phyloP scores from a whole-genome alignment of 2,113 vertebrate species.

The human (Homo sapiens) region DNA sequence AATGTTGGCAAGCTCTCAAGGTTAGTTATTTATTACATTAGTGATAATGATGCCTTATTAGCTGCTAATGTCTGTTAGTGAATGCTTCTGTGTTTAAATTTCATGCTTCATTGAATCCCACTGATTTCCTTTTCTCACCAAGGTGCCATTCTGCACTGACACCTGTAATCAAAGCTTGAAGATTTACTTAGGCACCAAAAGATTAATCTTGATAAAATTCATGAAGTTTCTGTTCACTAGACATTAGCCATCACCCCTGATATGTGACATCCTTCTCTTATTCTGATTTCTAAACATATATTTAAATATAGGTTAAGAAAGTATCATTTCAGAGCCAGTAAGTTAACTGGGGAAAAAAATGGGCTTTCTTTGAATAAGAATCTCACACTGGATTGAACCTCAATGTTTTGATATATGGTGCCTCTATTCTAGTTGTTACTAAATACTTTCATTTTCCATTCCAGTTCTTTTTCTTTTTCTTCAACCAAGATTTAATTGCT shows the following conservation, averaged over 20 bases:
- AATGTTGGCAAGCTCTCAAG: slow-evolving; percentile 54
- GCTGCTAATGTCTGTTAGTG: slow-evolving; percentile 52
- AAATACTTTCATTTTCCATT: not conserved
- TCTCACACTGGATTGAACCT: not conserved
- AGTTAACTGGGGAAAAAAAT: not conserved
- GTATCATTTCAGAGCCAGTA: not conserved
- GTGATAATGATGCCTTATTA: slow-evolving; percentile 34
- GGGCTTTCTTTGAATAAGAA: not conserved
- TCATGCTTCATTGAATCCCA: slow-evolving; percentile 37
- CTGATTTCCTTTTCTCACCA: slow-evolving; percentile 54
- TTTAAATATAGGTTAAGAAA: slow-evolving; percentile 50
- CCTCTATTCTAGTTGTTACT: not conserved
- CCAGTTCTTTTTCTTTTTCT: not conserved
- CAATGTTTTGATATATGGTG: not conserved
- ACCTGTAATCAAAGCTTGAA: slow-evolving; percentile 55
- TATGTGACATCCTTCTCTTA: slow-evolving; percentile 22
- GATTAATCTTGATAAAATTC: slow-evolving; percentile 60
- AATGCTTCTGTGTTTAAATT: slow-evolving; percentile 58
- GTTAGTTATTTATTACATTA: slow-evolving; percentile 53
- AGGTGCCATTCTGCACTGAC: slow-evolving; percentile 11
- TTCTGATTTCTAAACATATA: not conserved
- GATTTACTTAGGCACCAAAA: slow-evolving; percentile 50
- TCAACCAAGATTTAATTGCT: slow-evolving; percentile 26
- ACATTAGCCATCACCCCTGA: not conserved
- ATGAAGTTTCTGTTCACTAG: not conserved